Evolutionary conservation across 92 coral and sea anemone genomes (phyloP), one percentile per base, ranked within the genome.

Genomic region (Plumapathes pennacea): DNA sequence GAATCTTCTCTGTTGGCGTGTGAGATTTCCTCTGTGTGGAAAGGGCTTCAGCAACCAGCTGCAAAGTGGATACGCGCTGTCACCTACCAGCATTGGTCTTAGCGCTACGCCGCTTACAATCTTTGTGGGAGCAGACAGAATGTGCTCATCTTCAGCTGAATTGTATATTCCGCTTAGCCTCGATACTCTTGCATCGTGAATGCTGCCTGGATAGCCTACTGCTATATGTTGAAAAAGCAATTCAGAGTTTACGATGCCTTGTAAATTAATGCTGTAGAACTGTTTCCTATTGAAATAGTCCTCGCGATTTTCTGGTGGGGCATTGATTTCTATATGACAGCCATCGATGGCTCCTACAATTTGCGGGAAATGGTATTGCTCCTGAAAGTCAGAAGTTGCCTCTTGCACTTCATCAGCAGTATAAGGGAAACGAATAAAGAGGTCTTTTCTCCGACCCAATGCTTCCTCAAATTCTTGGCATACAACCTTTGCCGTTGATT

Each of bases 231-330:
- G 50, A 56, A 62, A 77, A 38, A 60, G 25, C 24, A 70, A 30
- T 25, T 41, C 26, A 14, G 33, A 37, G 30, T 67, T 39, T 18
- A 77, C 85, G 12, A 59, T 50, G 17, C 55, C 77, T 47, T 83
- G 85, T 71, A 83, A 25, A 39, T 39, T 48, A 28, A 65, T 49
- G 50, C 81, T 71, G 25, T 77, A 83, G 34, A 55, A 57, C 30
- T 78, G 85, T 29, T 71, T 66, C 43, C 85, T 46, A 31, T 83
- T 74, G 41, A 70, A 83, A 29, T 71, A 83, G 40, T 71, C 77
- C 8, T 57, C 53, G 32, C 62, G 62, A 64, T 71, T 67, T 49
- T 51, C 72, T 9, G 54, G 60, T 31, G 90, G 85, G 28, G 72
- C 77, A 13, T 57, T 77, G 14, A 76, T 76, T 57, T 69, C 80